Percentiles rank a stretch among this genome's conserved stretches.
phyloP scores from a whole-genome alignment of 1,140 invertebrate genomes.

The Laupala kohalensis region DNA sequence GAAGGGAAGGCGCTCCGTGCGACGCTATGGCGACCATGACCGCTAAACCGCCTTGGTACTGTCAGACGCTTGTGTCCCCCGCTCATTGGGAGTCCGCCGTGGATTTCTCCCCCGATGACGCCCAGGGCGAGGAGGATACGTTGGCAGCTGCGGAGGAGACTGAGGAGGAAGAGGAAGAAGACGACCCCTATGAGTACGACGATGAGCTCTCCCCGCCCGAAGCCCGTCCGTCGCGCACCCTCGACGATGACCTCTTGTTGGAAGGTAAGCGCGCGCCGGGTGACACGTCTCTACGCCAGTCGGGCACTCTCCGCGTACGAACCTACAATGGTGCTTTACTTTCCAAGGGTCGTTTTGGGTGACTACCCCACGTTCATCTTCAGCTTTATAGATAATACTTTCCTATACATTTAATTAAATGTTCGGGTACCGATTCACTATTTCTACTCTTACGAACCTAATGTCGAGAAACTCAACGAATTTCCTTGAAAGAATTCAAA shows the following conservation, averaged over 20 bases:
- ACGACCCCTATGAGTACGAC: conserved; percentile 39
- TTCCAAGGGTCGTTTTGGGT: no score
- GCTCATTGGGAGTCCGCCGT: background rate
- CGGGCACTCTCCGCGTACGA: no score
- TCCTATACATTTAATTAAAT: no score
- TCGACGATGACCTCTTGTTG: conserved; percentile 22
- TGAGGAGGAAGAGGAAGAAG: conserved; percentile 17
- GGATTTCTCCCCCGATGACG: conserved; percentile 10
- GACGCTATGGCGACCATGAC: background rate
- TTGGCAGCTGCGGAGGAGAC: conserved; percentile 13
- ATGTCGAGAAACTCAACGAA: no score
- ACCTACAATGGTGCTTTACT: no score
- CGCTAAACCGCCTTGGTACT: background rate
- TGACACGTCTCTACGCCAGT: background rate
- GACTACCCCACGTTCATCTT: no score
- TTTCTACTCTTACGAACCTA: no score
- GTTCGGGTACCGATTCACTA: no score
- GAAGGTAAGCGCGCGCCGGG: conserved; percentile 20
- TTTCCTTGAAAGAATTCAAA: no score
- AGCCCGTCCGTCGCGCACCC: background rate
- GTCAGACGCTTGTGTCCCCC: background rate
- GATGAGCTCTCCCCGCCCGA: conserved; percentile 28
- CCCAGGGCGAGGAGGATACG: conserved; percentile 13
- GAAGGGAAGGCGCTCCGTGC: background rate
- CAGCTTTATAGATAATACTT: no score